A percentile compares a stretch with the other conserved stretches of the same genome.
These are phyloP conservation scores for Tetheella fluctuosa DNA, from an alignment of 2,888 invertebrate genomes.

Conservation along the genomic window DNA sequence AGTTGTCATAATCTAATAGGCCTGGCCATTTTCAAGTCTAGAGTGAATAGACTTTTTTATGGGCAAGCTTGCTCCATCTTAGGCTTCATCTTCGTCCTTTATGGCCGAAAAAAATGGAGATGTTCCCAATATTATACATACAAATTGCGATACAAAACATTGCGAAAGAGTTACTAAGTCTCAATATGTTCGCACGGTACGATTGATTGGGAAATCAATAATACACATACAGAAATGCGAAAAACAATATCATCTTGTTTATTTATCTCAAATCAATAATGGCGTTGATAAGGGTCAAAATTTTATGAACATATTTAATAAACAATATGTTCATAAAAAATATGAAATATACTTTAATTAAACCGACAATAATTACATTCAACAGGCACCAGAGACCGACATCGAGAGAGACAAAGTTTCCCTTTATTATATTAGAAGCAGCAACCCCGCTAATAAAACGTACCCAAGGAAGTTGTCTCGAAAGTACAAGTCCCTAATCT, in stretches of 20 bases:
- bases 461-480: constrained; percentile 1
- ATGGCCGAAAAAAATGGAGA: no score
- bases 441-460: neutral
- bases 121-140: neutral
- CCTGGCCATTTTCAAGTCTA: no score
- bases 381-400: neutral
- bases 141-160: neutral
- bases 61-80: no score
- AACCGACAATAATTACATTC: neutral
- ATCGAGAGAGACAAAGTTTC: neutral
- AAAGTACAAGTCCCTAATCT: constrained; percentile 1
- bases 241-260: no score
- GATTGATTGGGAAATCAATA: neutral
- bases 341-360: neutral
- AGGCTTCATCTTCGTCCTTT: no score
- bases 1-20: no score
- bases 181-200: neutral
- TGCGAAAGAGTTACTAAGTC: neutral
- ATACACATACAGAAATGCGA: neutral
- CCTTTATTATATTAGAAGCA: constrained; percentile 3
- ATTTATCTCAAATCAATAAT: no score
- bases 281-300: no score
- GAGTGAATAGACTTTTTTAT: no score
- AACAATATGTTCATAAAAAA: no score
- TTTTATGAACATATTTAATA: no score